These are phyloP conservation scores for Dreissena polymorpha DNA, from an alignment of 1,140 invertebrate genomes.

Conservation along the genomic window DNA sequence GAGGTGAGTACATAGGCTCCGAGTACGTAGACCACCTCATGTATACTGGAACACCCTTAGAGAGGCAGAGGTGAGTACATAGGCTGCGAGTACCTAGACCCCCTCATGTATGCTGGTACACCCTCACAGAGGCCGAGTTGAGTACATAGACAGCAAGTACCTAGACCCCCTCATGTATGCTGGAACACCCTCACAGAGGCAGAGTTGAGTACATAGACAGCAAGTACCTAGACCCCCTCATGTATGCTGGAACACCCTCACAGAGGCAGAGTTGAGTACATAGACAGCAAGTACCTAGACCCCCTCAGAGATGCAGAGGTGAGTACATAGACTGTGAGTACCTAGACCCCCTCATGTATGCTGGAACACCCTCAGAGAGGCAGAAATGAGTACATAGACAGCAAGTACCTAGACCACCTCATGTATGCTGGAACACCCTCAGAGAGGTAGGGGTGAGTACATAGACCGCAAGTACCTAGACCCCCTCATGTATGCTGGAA, in stretches of 20 bases:
- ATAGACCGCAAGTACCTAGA: slow-evolving; percentile 85
- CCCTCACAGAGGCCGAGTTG: slow-evolving; percentile 90
- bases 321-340: slow-evolving; percentile 89
- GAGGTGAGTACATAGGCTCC: slow-evolving; percentile 89
- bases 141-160: slow-evolving; percentile 88
- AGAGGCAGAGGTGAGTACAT: slow-evolving; percentile 92
- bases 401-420: slow-evolving; percentile 89
- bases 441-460: slow-evolving; percentile 93
- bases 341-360: slow-evolving; percentile 94
- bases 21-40: slow-evolving; percentile 92
- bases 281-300: not conserved
- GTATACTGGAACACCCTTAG: slow-evolving; percentile 94
- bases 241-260: slow-evolving; percentile 94
- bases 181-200: slow-evolving; percentile 92
- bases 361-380: slow-evolving; percentile 92
- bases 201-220: slow-evolving; percentile 88
- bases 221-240: slow-evolving; percentile 90
- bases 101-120: slow-evolving; percentile 95
- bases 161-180: slow-evolving; percentile 94
- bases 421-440: slow-evolving; percentile 95
- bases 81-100: slow-evolving; percentile 86
- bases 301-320: slow-evolving; percentile 98
- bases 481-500: slow-evolving; percentile 95
- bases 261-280: slow-evolving; percentile 86
- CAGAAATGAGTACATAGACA: slow-evolving; percentile 89